Percentiles rank a stretch among this genome's conserved stretches.
phyloP scores from a whole-genome alignment of 1,140 invertebrate genomes.

The Homarus americanus region DNA sequence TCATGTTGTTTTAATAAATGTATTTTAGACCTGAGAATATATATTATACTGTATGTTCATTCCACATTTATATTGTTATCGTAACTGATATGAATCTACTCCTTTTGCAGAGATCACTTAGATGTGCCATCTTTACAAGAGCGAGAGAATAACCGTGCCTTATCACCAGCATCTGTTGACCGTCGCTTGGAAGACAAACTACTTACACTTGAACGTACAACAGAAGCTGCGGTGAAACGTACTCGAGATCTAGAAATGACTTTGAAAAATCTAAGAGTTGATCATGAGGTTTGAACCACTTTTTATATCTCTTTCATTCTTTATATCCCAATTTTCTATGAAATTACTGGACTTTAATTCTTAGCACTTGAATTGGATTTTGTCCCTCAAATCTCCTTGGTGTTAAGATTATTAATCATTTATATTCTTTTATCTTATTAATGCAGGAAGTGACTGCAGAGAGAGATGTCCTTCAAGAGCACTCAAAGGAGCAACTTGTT shows the following conservation, averaged over 20 bases:
- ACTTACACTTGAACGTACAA: conserved; percentile 22
- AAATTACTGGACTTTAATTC: neutral
- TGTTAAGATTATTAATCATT: neutral
- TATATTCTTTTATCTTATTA: neutral
- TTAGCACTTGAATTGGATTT: too few relatives aligned
- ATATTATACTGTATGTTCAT: too few relatives aligned
- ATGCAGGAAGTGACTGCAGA: conserved; percentile 38
- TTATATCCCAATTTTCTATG: too few relatives aligned
- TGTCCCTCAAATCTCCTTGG: neutral
- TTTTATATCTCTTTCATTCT: too few relatives aligned
- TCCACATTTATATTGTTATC: too few relatives aligned
- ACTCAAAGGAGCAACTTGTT: conserved; percentile 21
- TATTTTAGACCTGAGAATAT: too few relatives aligned
- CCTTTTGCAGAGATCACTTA: neutral
- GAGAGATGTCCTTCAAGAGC: conserved; percentile 38
- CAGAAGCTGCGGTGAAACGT: conserved; percentile 49
- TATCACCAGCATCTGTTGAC: conserved; percentile 30
- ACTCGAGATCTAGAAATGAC: conserved; percentile 44
- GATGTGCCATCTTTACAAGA: neutral
- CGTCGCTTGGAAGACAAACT: conserved; percentile 39
- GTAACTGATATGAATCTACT: neutral
- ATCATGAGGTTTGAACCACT: conserved; percentile 24
- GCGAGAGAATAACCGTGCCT: neutral
- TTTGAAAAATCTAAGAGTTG: conserved; percentile 21
- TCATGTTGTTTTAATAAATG: too few relatives aligned